Percentiles rank a stretch among this genome's conserved stretches.
phyloP scores from a whole-genome alignment of 2,797 vertebrate genomes.

The Pseudomugil gertrudae region DNA sequence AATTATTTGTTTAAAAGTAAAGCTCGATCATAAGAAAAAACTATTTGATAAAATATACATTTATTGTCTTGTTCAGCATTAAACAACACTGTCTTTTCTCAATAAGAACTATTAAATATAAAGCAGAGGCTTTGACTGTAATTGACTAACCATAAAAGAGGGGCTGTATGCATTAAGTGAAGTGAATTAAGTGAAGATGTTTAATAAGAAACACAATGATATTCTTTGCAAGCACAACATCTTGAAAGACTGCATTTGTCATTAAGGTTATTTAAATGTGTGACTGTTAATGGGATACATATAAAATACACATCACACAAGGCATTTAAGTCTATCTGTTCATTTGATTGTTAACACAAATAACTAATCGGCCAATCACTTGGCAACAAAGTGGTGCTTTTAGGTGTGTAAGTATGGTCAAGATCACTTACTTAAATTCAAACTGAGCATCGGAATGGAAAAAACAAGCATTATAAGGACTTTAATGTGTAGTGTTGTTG shows the following conservation, averaged over 20 bases:
- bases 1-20: background rate
- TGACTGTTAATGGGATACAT: background rate
- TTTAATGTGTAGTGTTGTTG: background rate
- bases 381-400: background rate
- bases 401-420: background rate
- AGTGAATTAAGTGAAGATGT: background rate
- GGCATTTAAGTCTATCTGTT: background rate
- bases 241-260: background rate
- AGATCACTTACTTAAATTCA: background rate
- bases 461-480: too few relatives aligned
- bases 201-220: background rate
- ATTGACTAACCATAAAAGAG: background rate
- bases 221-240: background rate
- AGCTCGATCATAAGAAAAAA: background rate
- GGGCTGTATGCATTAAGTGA: background rate
- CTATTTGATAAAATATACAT: background rate
- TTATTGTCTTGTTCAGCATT: background rate
- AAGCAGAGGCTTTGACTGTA: background rate
- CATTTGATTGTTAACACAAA: background rate
- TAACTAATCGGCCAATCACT: background rate
- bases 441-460: background rate
- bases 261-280: too few relatives aligned
- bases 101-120: background rate
- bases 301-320: background rate
- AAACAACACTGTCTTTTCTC: background rate